Evolutionary conservation across 2,888 invertebrate genomes (phyloP), one percentile per base, ranked within the genome.

Genomic region (Macrophya alboannulata): DNA sequence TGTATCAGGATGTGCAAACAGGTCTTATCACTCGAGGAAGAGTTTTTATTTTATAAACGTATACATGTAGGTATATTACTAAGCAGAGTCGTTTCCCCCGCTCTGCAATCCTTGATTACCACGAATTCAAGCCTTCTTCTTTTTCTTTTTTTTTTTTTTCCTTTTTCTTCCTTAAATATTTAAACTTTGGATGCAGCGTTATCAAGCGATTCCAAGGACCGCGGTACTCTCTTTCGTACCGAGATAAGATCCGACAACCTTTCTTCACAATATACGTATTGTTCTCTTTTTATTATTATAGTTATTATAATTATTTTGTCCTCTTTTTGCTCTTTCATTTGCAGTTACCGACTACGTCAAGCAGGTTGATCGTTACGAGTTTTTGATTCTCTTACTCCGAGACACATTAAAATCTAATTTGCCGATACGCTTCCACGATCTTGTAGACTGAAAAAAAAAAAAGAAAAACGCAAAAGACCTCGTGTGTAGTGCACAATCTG

Each of bases 361-460:
- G 37, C 21, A 55, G 51, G 62, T 45, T 74, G 74, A 74, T 45
- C 25, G 9, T 74, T 74, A 21, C 21, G 21, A 43, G 45, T 25
- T 74, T 43, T n/a, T 74, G 68, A 68, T 37, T 68, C 68, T 37
- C 37, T 72, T 72, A 31, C 31, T 31, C 25, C 74, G 12, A 74
- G 74, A 21, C 45, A 25, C n/a, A 74, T 74, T 74, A 74, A 74
- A 74, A 74, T 74, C 74, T 81, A 83, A 83, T 83, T 83, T 83
- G n/a, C 37, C 68, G 25, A 83, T 37, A 31, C 17, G 83, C 83
- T 68, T 68, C 48, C 37, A 48, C 31, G 51, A 1, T 31, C 37
- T 48, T 10, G 43, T 5, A 31, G 68, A 48, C 15, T 6, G 43
- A 77, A 51, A n/a, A 77, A 37, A 6, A 71, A 12, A 31, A 71